A percentile compares a stretch with the other conserved stretches of the same genome.
phyloP scores from a whole-genome alignment of 1,140 invertebrate genomes.

The Drosophila baimaii region DNA sequence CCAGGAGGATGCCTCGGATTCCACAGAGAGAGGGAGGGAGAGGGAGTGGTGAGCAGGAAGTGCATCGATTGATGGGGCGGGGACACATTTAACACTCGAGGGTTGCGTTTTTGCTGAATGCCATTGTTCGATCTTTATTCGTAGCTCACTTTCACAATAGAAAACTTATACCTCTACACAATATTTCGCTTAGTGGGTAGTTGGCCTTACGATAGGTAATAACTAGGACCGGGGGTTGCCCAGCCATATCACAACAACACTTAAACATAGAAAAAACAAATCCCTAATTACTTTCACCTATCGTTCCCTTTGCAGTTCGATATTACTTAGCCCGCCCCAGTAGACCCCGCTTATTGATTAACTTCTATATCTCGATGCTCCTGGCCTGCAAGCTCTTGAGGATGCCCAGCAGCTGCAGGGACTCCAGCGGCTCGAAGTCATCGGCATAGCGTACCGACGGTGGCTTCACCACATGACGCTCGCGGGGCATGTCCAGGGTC shows the following conservation, averaged over 20 bases:
- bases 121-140: constrained; percentile 62
- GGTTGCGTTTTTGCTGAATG: constrained; percentile 60
- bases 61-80: constrained; percentile 38
- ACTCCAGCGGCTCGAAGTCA: constrained; percentile 78
- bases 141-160: constrained; percentile 49
- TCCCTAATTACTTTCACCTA: constrained; percentile 68
- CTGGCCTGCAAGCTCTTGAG: constrained; percentile 73
- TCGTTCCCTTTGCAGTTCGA: constrained; percentile 79
- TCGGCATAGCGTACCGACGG: constrained; percentile 72
- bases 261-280: constrained; percentile 43
- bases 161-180: constrained; percentile 60
- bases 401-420: constrained; percentile 75
- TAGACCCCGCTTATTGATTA: background rate
- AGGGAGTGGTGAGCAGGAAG: constrained; percentile 30
- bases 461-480: constrained; percentile 75
- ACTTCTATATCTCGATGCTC: constrained; percentile 60
- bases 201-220: constrained; percentile 27
- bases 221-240: constrained; percentile 41
- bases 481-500: constrained; percentile 91
- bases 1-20: constrained; percentile 22
- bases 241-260: constrained; percentile 62
- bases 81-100: constrained; percentile 40
- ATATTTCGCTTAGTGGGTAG: constrained; percentile 49
- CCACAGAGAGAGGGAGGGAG: background rate
- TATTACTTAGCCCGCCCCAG: constrained; percentile 34